Percentiles rank a stretch among this genome's conserved stretches.
Conservation (phyloP, 1,140 invertebrate species). For the Zaprionus camerounensis region DNA sequence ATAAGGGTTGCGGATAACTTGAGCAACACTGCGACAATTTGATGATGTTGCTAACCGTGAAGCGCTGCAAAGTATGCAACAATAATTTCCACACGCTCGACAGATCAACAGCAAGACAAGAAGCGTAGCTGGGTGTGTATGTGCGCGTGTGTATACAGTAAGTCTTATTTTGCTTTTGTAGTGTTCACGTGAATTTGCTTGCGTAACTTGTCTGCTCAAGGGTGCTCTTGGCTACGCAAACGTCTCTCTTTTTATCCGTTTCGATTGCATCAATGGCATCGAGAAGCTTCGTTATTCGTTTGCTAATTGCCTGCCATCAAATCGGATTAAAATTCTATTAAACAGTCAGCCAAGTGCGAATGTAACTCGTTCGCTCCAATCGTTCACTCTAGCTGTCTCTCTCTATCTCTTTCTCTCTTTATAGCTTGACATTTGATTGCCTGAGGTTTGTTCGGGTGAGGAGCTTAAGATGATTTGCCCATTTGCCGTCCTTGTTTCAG, state of each 20-base stretch:
- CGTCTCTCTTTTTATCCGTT: slow-evolving; percentile 2
- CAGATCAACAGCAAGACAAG: not conserved
- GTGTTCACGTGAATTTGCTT: not conserved
- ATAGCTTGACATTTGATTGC: slow-evolving; percentile 37
- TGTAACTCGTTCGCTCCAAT: slow-evolving; percentile 15
- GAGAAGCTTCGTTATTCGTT: not conserved
- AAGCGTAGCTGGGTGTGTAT: not conserved
- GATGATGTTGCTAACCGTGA: slow-evolving; percentile 8
- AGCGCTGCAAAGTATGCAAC: slow-evolving; percentile 22
- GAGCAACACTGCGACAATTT: slow-evolving; percentile 19
- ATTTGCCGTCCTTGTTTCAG: slow-evolving; percentile 32
- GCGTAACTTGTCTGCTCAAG: not conserved
- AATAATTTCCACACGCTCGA: slow-evolving; percentile 17
- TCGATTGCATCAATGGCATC: slow-evolving; percentile 18
- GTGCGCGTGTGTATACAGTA: not conserved
- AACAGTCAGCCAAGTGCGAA: slow-evolving; percentile 34
- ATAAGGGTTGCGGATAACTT: slow-evolving; percentile 22
- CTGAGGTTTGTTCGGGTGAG: slow-evolving; percentile 42
- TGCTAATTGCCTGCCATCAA: slow-evolving; percentile 53
- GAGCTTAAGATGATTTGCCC: slow-evolving; percentile 63
- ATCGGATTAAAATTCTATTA: slow-evolving; percentile 60
- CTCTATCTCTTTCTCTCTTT: not conserved
- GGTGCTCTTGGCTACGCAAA: not conserved
- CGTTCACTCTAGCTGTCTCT: not conserved
- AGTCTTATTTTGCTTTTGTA: not conserved